phyloP scores from a whole-genome alignment of 2,797 vertebrate species.

The Emydoidea blandingii region DNA sequence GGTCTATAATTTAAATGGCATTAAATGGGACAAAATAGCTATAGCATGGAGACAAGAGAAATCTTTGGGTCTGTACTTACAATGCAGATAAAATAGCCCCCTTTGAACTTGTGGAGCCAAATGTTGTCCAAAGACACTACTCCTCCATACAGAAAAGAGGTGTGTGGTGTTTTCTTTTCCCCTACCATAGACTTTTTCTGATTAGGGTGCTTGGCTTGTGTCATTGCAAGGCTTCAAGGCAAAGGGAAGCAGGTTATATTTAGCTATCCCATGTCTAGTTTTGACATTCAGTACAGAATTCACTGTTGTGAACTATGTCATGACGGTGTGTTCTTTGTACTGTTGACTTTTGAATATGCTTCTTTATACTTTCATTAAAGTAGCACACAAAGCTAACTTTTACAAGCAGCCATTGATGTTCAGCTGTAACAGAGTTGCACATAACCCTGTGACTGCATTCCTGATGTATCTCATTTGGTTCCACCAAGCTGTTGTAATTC shows the following conservation, averaged over 20 bases:
- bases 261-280: constrained; percentile 19
- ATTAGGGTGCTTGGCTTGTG: constrained; percentile 28
- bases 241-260: constrained; percentile 17
- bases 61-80: constrained; percentile 57
- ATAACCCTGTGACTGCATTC: constrained; percentile 56
- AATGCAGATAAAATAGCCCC: constrained; percentile 79
- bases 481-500: background rate
- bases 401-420: constrained; percentile 50
- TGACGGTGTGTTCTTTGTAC: constrained; percentile 60
- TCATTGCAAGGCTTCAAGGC: constrained; percentile 6
- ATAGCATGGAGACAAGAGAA: constrained; percentile 59
- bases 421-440: constrained; percentile 44
- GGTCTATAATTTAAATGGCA: constrained; percentile 89
- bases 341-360: constrained; percentile 54
- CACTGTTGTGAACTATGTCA: background rate
- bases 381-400: constrained; percentile 48
- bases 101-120: constrained; percentile 82
- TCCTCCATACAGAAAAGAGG: constrained; percentile 40
- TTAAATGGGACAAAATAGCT: constrained; percentile 79
- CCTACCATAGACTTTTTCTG: constrained; percentile 54
- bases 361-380: constrained; percentile 51
- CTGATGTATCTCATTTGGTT: constrained; percentile 45
- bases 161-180: constrained; percentile 5
- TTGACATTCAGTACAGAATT: constrained; percentile 43
- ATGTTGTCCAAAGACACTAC: constrained; percentile 66